Evolutionary conservation across 2,113 vertebrate species (phyloP).

Genomic region (Ciconia boyciana): DNA sequence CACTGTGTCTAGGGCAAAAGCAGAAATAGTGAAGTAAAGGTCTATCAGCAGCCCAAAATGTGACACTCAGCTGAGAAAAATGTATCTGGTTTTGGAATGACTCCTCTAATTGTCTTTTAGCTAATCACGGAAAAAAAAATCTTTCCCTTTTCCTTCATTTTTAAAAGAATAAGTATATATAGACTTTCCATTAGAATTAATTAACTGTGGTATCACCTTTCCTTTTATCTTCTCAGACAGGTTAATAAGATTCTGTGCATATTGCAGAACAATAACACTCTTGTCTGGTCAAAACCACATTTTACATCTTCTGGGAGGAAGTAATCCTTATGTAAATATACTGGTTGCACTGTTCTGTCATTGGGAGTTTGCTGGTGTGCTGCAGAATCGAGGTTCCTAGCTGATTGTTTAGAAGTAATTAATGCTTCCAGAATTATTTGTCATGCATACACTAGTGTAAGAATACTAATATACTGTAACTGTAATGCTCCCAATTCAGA

Average conservation of each 20-base stretch:
- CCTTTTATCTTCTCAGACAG: conserved; percentile 15
- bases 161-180: not conserved
- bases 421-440: not conserved
- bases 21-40: not conserved
- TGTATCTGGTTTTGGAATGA: not conserved
- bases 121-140: not conserved
- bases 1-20: not conserved
- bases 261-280: not conserved
- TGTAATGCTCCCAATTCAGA: not conserved
- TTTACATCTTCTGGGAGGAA: conserved; percentile 1
- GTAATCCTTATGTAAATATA: not conserved
- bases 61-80: not conserved
- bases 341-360: not conserved
- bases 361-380: conserved; percentile 4
- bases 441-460: not conserved
- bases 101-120: not conserved
- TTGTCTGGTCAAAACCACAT: not conserved
- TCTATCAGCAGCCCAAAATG: not conserved
- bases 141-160: not conserved
- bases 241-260: conserved; percentile 21
- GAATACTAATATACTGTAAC: not conserved
- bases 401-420: conserved; percentile 4
- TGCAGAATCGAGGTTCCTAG: not conserved
- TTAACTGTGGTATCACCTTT: not conserved
- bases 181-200: conserved; percentile 27